Base-by-base conservation (phyloP, 1,140 invertebrate species). In the Lamellibrachia luymesi region DNA sequence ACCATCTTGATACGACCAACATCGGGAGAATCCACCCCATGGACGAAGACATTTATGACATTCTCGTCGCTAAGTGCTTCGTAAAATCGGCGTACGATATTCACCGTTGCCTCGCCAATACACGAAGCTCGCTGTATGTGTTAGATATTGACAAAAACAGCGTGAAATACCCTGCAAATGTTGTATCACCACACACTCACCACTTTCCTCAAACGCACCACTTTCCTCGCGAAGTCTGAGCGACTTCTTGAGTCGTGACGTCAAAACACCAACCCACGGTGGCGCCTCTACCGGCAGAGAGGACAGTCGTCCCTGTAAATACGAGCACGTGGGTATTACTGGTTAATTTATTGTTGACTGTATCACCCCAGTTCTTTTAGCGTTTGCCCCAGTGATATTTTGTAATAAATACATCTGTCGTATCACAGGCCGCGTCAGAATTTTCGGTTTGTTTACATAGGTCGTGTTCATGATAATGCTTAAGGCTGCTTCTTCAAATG, bases 31-130 rank as follows among this genome's bases (percentile, higher is more conserved):
- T 80, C 64, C 64, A 80, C 64, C 64, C 64, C 64, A 17, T 80
- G 64, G 25, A 80, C 64, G 64, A 80, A 80, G 64, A 80, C 64
- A 80, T 80, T 80, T 80, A 80, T 80, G 64, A 80, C 64, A 80
- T 80, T 80, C 64, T 17, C 64, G 64, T 80, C 7, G 64, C 25
- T 22, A 80, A 22, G 17, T 22, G 4, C 64, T 2, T 80, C 64
- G 64, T 80, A 80, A 80, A 80, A 80, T 80, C 64, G 64, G 17
- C 25, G 17, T 22, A 80, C 64, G 25, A 10, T 80, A 80, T 8
- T 80, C 64, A 80, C 64, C 64, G 64, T 80, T 80, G 64, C 17
- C 13, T 80, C 64, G 25, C 64, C 25, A 80, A 80, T 80, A 22
- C 13, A 80, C 6, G 52, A 80, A 80, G 17, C 64, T 80, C 17